Evolutionary conservation across 1,140 invertebrate genomes (phyloP).

Genomic region (Tetraneura akinire): DNA sequence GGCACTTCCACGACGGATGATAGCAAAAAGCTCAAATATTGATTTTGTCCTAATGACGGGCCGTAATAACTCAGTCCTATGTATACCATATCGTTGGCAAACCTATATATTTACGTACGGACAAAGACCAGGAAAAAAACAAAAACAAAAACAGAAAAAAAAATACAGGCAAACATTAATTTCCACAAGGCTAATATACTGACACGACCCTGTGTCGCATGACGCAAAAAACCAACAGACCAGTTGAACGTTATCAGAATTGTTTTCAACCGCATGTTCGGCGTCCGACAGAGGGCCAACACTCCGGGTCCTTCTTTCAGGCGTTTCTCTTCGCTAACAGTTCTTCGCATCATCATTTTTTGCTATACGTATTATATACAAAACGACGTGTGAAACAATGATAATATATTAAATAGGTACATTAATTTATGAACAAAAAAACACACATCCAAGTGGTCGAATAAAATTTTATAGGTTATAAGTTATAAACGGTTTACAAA

Average conservation of each 20-base stretch:
- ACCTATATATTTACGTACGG: no score
- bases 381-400: no score
- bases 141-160: constrained; percentile 43
- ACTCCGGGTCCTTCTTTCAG: constrained; percentile 68
- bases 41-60: constrained; percentile 77
- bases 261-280: constrained; percentile 79
- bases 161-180: background rate
- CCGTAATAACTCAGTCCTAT: constrained; percentile 85
- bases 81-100: constrained; percentile 78
- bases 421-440: no score
- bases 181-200: background rate
- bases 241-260: constrained; percentile 66
- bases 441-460: no score
- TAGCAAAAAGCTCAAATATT: constrained; percentile 83
- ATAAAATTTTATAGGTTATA: background rate
- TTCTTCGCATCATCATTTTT: constrained; percentile 69
- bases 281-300: constrained; percentile 74
- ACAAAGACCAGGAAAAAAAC: no score
- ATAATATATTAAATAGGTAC: no score
- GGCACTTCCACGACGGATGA: constrained; percentile 82
- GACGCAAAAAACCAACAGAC: constrained; percentile 57
- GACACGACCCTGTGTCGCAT: background rate
- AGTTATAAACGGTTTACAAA: no score
- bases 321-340: constrained; percentile 66
- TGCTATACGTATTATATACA: no score